A percentile compares a stretch with the other conserved stretches of the same genome.
These are phyloP conservation scores for Hanleya hanleyi DNA, from an alignment of 2,888 invertebrate genomes.

Conservation along the genomic window DNA sequence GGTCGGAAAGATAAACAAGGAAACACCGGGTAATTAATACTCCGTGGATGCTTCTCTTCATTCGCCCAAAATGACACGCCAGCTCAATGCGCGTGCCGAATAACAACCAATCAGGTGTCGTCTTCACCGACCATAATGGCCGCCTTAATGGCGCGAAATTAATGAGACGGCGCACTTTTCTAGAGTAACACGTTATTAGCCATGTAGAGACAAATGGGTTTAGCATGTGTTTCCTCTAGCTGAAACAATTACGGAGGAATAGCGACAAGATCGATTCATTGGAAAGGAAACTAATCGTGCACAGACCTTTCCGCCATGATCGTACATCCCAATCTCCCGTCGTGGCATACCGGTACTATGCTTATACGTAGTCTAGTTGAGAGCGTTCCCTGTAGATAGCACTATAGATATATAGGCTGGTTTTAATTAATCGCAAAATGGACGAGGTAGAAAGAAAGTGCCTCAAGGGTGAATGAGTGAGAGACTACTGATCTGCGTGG, in stretches of 20 bases:
- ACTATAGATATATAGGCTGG: too few species aligned
- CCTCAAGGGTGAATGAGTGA: too few species aligned
- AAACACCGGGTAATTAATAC: neutral
- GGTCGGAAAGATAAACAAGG: conserved; percentile 3
- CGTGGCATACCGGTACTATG: too few species aligned
- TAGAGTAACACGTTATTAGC: conserved; percentile 5
- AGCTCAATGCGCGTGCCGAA: neutral
- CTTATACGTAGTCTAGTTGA: too few species aligned
- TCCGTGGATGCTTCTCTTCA: too few species aligned
- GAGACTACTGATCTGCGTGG: too few species aligned
- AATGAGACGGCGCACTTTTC: conserved; percentile 1
- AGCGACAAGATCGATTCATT: neutral
- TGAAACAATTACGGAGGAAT: conserved; percentile 2
- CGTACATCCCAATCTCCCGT: too few species aligned
- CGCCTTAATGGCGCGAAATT: conserved; percentile 5
- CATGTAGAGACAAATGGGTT: neutral
- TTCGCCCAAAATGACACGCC: too few species aligned
- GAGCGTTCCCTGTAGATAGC: too few species aligned
- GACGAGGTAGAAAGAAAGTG: too few species aligned
- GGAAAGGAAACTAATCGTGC: neutral
- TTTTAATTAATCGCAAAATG: too few species aligned
- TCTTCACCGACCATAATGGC: neutral
- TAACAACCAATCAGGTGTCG: neutral
- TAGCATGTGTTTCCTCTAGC: conserved; percentile 8
- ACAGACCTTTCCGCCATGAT: neutral